A percentile compares a stretch with the other conserved stretches of the same genome.
These are phyloP conservation scores for Collichthys lucidus DNA, from an alignment of 2,113 vertebrate genomes.

Conservation along the genomic window DNA sequence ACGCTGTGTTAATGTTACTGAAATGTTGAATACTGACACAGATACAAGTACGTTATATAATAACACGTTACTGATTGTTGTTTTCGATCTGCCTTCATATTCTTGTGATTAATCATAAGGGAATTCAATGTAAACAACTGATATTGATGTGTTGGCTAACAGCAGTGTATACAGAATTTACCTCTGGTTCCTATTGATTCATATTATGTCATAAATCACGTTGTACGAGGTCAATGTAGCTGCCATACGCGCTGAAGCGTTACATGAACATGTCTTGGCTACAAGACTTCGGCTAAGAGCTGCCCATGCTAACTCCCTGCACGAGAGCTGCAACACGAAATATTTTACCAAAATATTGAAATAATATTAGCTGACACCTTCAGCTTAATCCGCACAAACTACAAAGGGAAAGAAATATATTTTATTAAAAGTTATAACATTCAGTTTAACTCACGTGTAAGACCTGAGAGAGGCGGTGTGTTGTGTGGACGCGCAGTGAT, in stretches of 20 bases:
- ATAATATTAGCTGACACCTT: fast-evolving
- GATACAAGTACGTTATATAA: background rate
- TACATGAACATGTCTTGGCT: background rate
- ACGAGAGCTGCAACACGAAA: background rate
- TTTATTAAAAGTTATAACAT: background rate
- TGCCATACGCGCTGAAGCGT: fast-evolving
- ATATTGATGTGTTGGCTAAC: background rate
- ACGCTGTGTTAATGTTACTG: background rate
- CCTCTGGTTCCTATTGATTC: fast-evolving
- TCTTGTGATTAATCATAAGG: background rate
- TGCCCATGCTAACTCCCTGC: background rate
- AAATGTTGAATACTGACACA: background rate
- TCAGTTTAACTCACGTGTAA: conserved; percentile 63
- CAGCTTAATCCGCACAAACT: background rate
- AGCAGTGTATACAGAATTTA: background rate
- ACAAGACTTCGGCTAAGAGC: background rate
- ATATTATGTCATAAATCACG: fast-evolving
- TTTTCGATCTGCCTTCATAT: background rate
- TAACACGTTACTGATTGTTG: background rate
- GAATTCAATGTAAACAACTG: background rate
- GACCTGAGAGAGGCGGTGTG: background rate
- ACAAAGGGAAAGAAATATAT: fast-evolving
- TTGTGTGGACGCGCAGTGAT: conserved; percentile 56
- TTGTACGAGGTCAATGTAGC: background rate
- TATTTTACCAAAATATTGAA: background rate